Base-by-base conservation (phyloP, 2,113 vertebrate species). In the Cyprinodon tularosa region DNA sequence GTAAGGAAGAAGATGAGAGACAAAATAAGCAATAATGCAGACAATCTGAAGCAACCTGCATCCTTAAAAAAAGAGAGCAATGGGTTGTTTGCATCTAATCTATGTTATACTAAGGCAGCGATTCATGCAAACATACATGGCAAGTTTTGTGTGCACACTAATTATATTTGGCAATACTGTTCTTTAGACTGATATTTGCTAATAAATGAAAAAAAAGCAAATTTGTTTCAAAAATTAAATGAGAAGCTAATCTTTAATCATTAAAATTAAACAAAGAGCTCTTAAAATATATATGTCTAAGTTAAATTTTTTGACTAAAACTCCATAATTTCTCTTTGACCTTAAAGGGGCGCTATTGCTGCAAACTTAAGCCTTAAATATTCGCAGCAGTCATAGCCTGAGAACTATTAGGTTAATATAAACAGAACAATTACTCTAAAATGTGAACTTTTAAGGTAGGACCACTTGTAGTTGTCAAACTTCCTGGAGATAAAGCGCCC, bases 311-410 rank as follows among this genome's bases (percentile, higher is more conserved):
- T 20, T 69, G 8, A 48, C 65, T 62, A 60, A 73, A 37, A n/a
- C 67, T 68, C 15, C 40, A 61, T 2, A 12, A 13, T 57, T 78
- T 64, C 4, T 22, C n/a, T 68, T 10, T 12, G 39, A 69, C 72
- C 71, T 79, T 81, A 74, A 62, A 79, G 84, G 74, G 66, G 71
- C 17, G 71, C 84, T 86, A 38, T 61, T 62, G 50, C 12, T 72
- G 62, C 66, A 45, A 39, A 47, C 15, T 66, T 82, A 66, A 42
- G 60, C 38, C 57, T 57, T 47, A 22, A 72, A 70, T 72, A 57
- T 57, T 57, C 6, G 9, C n/a, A 20, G 2, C 50, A 57, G n/a
- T 57, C 50, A 57, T 20, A 3, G 7, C 6, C 14, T 53, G 17
- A 53, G 50, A 20, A 53, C 17, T 7, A n/a, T 53, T 20, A 5